A percentile compares a stretch with the other conserved stretches of the same genome.
Conservation (phyloP, 2,888 invertebrate genomes). For the Aphrophora alni region DNA sequence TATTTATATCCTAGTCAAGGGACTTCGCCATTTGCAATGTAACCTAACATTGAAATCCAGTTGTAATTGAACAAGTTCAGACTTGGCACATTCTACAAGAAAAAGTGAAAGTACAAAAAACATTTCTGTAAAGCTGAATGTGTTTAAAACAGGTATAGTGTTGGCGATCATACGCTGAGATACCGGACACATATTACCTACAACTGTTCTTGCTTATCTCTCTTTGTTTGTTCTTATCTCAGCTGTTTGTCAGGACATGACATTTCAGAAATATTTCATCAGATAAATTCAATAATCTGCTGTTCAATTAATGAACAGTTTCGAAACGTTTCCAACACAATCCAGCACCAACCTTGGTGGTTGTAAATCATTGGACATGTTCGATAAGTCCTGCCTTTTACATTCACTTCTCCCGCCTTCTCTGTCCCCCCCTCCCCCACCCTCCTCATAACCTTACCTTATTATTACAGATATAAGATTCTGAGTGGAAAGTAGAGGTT, state of each 20-base stretch:
- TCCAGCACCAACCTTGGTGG: neutral
- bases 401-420: neutral
- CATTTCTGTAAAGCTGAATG: neutral
- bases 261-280: slow-evolving; percentile 6
- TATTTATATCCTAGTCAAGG: neutral
- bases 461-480: no score
- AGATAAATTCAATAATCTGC: neutral
- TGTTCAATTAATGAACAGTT: slow-evolving; percentile 4
- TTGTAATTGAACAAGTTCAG: neutral
- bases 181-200: neutral
- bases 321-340: neutral
- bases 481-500: no score
- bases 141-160: neutral
- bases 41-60: neutral
- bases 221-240: neutral
- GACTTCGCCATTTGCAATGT: neutral
- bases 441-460: neutral
- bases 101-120: slow-evolving; percentile 4
- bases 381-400: neutral
- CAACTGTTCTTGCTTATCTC: neutral
- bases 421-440: neutral
- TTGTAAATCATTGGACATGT: neutral
- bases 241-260: slow-evolving; percentile 6
- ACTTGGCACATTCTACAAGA: slow-evolving; percentile 9
- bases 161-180: neutral